Conservation (phyloP, 2,888 invertebrate species). For the Cheilosia pagana region DNA sequence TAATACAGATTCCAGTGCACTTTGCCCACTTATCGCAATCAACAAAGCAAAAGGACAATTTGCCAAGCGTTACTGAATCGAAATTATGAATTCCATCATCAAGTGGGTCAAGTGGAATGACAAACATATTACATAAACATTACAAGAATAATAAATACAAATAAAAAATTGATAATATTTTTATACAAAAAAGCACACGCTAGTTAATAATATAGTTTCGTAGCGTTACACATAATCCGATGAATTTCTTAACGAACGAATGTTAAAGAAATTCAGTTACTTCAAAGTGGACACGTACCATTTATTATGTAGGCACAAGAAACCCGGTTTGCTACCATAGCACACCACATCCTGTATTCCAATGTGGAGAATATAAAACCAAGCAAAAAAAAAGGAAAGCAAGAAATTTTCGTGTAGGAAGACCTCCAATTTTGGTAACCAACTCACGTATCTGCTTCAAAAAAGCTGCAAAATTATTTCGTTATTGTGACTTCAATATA, state of each 20-base stretch:
- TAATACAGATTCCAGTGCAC: no score
- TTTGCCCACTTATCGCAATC: no score
- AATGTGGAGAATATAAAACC: constrained; percentile 11
- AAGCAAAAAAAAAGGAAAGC: constrained; percentile 15
- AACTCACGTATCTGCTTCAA: constrained; percentile 61
- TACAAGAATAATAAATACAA: no score
- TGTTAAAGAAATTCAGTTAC: background rate
- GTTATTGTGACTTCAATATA: constrained; percentile 58
- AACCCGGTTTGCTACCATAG: constrained; percentile 3
- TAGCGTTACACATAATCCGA: background rate
- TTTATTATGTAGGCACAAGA: background rate
- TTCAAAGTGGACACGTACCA: background rate
- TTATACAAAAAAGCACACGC: no score
- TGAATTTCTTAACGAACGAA: background rate
- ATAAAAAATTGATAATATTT: no score
- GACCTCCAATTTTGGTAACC: constrained; percentile 45
- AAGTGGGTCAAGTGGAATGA: no score
- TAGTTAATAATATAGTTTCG: no score
- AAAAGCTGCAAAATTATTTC: constrained; percentile 54
- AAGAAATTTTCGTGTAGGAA: constrained; percentile 7
- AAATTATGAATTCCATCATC: no score
- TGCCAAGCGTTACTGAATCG: no score
- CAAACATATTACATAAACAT: no score
- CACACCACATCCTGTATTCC: constrained; percentile 33
- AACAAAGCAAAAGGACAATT: no score